Evolutionary conservation across 2,888 invertebrate species (phyloP).

Genomic region (Himalopsyche japonica): DNA sequence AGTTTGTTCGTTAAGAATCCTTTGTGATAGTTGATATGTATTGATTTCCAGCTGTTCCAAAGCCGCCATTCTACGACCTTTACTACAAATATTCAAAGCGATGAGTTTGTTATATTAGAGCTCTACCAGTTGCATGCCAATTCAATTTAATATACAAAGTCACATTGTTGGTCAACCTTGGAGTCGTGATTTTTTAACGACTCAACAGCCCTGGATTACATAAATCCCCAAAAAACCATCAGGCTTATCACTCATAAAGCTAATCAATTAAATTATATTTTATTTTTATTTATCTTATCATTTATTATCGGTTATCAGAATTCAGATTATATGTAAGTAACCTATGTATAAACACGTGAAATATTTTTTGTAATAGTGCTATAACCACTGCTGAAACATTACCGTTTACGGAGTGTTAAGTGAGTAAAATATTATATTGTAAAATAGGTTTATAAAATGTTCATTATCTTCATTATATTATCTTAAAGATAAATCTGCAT

Average conservation of each 20-base stretch:
- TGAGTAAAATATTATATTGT: neutral
- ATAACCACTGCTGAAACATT: neutral
- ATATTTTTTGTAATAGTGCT: neutral
- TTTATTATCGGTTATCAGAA: neutral
- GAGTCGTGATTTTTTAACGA: no score
- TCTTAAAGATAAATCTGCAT: no score
- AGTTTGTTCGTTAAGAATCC: no score
- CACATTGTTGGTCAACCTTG: no score
- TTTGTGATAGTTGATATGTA: no score
- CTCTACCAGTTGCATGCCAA: no score
- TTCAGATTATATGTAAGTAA: neutral
- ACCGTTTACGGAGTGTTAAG: neutral
- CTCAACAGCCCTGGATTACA: neutral
- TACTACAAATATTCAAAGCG: no score
- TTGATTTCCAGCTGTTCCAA: no score
- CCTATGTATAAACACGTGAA: neutral
- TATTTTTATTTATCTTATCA: neutral
- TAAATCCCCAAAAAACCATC: neutral
- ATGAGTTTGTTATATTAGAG: no score
- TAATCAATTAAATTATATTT: neutral
- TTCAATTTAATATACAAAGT: no score
- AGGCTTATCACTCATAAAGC: neutral
- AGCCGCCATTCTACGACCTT: no score
- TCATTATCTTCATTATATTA: no score
- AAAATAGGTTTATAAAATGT: neutral